These are phyloP conservation scores for Agrilus planipennis DNA, from an alignment of 1,140 invertebrate species.

Conservation along the genomic window DNA sequence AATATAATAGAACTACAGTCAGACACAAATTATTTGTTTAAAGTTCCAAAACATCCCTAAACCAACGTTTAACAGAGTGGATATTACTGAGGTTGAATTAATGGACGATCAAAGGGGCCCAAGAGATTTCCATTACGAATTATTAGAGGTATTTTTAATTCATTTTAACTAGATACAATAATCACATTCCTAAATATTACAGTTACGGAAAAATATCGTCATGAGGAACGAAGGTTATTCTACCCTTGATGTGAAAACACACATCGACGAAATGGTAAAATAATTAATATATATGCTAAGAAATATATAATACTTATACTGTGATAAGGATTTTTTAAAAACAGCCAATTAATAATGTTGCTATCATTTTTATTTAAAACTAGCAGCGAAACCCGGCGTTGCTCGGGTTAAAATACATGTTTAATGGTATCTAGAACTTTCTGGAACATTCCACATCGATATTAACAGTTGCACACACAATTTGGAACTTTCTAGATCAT, in stretches of 20 bases:
- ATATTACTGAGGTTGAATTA: constrained; percentile 87
- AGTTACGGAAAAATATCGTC: constrained; percentile 25
- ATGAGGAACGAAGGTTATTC: constrained; percentile 14
- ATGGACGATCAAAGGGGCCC: constrained; percentile 57
- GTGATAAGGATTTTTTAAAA: background rate
- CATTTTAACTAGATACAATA: background rate
- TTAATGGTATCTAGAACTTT: too few relatives aligned
- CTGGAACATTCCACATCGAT: too few relatives aligned
- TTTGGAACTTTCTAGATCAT: too few relatives aligned
- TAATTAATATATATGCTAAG: background rate
- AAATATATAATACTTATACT: background rate
- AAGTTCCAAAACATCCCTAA: constrained; percentile 80
- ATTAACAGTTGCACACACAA: too few relatives aligned
- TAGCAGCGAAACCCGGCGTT: too few relatives aligned
- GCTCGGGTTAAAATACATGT: too few relatives aligned
- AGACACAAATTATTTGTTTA: constrained; percentile 16
- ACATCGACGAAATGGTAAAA: constrained; percentile 27
- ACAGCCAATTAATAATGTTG: too few relatives aligned
- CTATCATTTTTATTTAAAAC: too few relatives aligned
- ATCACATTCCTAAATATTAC: constrained; percentile 7
- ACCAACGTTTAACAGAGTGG: constrained; percentile 89
- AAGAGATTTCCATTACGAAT: constrained; percentile 57
- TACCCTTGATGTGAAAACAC: constrained; percentile 21
- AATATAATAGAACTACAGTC: too few relatives aligned
- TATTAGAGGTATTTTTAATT: constrained; percentile 49